Evolutionary conservation across 2,113 vertebrate genomes (phyloP).

Genomic region (Phodopus roborovskii): DNA sequence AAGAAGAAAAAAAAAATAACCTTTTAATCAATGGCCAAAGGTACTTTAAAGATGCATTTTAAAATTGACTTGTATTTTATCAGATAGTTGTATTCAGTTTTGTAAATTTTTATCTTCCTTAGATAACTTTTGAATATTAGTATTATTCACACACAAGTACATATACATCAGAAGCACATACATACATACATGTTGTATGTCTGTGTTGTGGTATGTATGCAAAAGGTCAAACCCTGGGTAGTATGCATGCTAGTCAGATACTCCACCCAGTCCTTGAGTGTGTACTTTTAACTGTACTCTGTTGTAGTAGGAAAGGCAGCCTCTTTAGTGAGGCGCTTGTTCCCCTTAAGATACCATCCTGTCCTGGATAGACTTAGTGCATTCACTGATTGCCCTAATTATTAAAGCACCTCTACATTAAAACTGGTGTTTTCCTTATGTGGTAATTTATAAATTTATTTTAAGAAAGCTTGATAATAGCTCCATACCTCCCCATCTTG

Average conservation of each 20-base stretch:
- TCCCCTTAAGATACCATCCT: background rate
- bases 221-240: background rate
- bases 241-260: background rate
- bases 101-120: constrained; percentile 17
- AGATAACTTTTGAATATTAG: background rate
- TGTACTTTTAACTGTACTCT: background rate
- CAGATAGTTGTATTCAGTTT: background rate
- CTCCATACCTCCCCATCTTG: background rate
- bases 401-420: constrained; percentile 1
- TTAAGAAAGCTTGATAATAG: background rate
- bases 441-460: background rate
- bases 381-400: constrained; percentile 26
- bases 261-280: background rate
- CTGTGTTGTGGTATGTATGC: background rate
- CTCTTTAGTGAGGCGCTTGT: background rate
- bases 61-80: constrained; percentile 9
- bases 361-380: background rate
- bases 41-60: background rate
- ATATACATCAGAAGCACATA: background rate
- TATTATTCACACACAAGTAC: background rate
- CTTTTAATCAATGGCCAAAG: background rate
- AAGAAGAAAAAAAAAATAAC: background rate
- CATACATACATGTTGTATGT: background rate
- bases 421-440: background rate
- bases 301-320: background rate